These are phyloP conservation scores for Arion vulgaris DNA, from an alignment of 1,140 invertebrate genomes.

Conservation along the genomic window DNA sequence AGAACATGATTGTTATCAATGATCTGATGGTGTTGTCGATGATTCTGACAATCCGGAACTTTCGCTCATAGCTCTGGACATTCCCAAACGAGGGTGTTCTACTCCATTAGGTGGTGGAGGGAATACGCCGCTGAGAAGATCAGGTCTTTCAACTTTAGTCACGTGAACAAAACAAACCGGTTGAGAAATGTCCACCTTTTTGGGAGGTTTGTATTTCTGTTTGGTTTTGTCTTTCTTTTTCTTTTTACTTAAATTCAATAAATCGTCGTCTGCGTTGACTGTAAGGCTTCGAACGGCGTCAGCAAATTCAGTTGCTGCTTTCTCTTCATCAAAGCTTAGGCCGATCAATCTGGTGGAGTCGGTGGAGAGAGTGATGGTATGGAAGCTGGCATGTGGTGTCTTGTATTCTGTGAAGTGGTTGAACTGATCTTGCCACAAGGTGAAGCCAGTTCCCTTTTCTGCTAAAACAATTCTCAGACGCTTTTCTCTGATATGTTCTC, in stretches of 20 bases:
- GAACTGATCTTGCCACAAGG: constrained; percentile 88
- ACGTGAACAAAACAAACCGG: constrained; percentile 91
- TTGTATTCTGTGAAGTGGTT: constrained; percentile 77
- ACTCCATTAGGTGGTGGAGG: constrained; percentile 40
- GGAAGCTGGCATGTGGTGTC: constrained; percentile 80
- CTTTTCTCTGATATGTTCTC: constrained; percentile 79
- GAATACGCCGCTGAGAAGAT: constrained; percentile 17
- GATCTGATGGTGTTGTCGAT: constrained; percentile 40
- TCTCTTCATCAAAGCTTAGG: constrained; percentile 84
- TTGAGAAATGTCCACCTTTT: constrained; percentile 87
- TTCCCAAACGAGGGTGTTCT: constrained; percentile 6
- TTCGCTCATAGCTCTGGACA: constrained; percentile 38
- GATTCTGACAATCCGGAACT: constrained; percentile 47
- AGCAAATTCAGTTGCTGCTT: constrained; percentile 81
- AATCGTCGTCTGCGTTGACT: constrained; percentile 85
- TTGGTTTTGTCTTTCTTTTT: constrained; percentile 57
- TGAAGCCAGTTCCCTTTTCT: constrained; percentile 87
- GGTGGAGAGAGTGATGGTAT: constrained; percentile 86
- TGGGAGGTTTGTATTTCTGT: constrained; percentile 76
- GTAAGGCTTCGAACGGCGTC: constrained; percentile 81
- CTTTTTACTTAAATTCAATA: constrained; percentile 78
- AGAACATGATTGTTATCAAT: no score
- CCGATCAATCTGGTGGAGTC: constrained; percentile 78
- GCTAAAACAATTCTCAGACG: constrained; percentile 84
- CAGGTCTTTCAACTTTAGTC: constrained; percentile 81